Base-by-base conservation (phyloP, 2,888 invertebrate species). In the Cacoxenus indagator region DNA sequence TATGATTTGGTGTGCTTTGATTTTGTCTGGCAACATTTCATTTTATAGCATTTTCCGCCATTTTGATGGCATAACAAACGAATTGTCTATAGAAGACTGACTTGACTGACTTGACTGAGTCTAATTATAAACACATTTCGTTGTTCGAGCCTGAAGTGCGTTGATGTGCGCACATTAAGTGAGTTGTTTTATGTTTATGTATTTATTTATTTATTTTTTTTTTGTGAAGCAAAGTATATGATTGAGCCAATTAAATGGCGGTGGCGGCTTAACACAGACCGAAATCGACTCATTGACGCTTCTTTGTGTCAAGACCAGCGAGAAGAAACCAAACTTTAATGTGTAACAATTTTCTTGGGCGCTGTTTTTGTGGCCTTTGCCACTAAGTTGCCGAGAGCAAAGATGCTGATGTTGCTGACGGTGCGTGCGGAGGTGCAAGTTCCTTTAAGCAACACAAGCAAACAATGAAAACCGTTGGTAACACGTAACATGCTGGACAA, bases 221-320 rank as follows among this genome's bases (percentile, higher is more conserved):
- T n/a, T n/a, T n/a, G n/a, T n/a, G n/a, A n/a, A n/a, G 9, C 31
- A 31, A 31, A 8, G 37, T 11, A 37, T 80, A 77, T 79, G 77
- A 81, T 81, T 81, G 75, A 80, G 71, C 70, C 82, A 81, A 81
- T 81, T 81, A 81, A 81, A 81, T 73, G 80, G 80, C 73, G 80
- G 80, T 82, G 69, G 69, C 51, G 22, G 31, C 27, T 46, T 64
- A 64, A 64, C 46, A 64, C 45, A 64, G 17, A 55, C 24, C 19
- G 4, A 22, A 51, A 51, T 19, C 22, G 24, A 19, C 51, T 22
- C 51, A 51, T 51, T 51, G 51, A 51, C 51, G 51, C 51, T 51
- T 51, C n/a, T 51, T 51, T 51, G n/a, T 55, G 27, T 17, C 17
- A 43, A 61, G 9, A 6, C 37, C 8, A 19, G 24, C 9, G 43